These are phyloP conservation scores for Gonioctena quinquepunctata DNA, from an alignment of 1,140 invertebrate genomes.

Conservation along the genomic window DNA sequence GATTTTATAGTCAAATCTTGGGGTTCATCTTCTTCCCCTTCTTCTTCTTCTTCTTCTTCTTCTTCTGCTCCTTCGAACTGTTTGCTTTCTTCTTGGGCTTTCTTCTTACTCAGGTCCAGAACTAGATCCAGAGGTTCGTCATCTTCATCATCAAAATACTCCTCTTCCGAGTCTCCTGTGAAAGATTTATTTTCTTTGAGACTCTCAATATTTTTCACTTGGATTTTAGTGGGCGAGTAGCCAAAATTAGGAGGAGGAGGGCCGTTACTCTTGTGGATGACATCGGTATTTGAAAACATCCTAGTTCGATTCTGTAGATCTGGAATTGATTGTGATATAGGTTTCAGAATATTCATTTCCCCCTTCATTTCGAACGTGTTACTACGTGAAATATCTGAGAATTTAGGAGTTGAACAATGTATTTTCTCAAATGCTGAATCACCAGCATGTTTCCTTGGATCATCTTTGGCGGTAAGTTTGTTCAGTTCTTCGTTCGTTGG, in stretches of 20 bases:
- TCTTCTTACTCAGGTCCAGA: slow-evolving; percentile 86
- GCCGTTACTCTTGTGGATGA: background rate
- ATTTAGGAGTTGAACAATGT: slow-evolving; percentile 44
- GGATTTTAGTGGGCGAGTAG: slow-evolving; percentile 61
- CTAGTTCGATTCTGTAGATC: slow-evolving; percentile 35
- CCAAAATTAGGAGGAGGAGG: slow-evolving; percentile 17
- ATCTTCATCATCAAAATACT: slow-evolving; percentile 53
- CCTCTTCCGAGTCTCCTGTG: slow-evolving; percentile 54
- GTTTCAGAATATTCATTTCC: slow-evolving; percentile 30
- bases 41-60: background rate
- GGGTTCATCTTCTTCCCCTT: slow-evolving; percentile 54
- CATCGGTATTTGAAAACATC: slow-evolving; percentile 25
- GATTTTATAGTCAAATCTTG: slow-evolving; percentile 56
- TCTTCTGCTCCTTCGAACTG: background rate
- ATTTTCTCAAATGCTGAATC: slow-evolving; percentile 43
- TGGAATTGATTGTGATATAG: slow-evolving; percentile 25
- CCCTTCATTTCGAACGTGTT: no score
- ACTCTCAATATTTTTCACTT: slow-evolving; percentile 66
- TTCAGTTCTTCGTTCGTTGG: slow-evolving; percentile 73
- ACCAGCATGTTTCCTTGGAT: slow-evolving; percentile 53
- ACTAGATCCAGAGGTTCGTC: slow-evolving; percentile 78
- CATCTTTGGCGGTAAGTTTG: slow-evolving; percentile 58
- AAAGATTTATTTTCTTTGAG: slow-evolving; percentile 61
- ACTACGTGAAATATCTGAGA: no score
- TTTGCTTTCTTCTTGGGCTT: slow-evolving; percentile 34